Base-by-base conservation (phyloP, 2,797 vertebrate genomes). In the Crocidura indochinensis region DNA sequence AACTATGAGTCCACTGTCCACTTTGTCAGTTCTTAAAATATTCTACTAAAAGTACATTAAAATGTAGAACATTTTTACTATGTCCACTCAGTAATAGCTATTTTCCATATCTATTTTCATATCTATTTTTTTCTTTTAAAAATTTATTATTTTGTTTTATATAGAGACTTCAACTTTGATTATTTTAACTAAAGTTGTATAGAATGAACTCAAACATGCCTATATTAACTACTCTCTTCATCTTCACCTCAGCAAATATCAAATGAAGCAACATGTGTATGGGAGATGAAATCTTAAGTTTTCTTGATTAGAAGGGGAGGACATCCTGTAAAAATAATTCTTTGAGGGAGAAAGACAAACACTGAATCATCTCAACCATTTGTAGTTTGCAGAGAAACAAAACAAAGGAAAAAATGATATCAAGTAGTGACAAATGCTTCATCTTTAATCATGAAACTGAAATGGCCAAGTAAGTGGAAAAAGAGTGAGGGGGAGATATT, bases 1-100 rank as follows among this genome's bases (percentile, higher is more conserved):
- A 47, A 84, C 9, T 44, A 62, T 53, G 8, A 10, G n/a, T n/a
- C n/a, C n/a, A n/a, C n/a, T n/a, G 22, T 38, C 19, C 1, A 10
- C 8, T 56, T 78, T 72, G 19, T 88, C 73, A 75, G 60, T 24
- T 60, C 87, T 88, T 46, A 87, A 92, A 84, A 76, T 87, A 31
- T 20, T 49, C 38, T 29, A n/a, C 7, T 47, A 5, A 11, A 79
- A 68, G 46, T 29, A 1, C 10, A 38, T 38, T 38, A 38, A 38
- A 38, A 38, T 38, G 2, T 38, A 38, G 38, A 38, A 38, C 38
- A 38, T 80, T 88, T 72, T 88, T 20, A 65, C 4, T 29, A 49
- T 2, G 2, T 27, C 67, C 6, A 31, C 10, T 24, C 29, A 76
- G 22, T 29, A 20, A 74, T 10, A 44, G 90, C 82, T 14, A 1